Evolutionary conservation across 2,888 invertebrate genomes (phyloP), one percentile per base, ranked within the genome.

Genomic region (Osmoderma eremita): DNA sequence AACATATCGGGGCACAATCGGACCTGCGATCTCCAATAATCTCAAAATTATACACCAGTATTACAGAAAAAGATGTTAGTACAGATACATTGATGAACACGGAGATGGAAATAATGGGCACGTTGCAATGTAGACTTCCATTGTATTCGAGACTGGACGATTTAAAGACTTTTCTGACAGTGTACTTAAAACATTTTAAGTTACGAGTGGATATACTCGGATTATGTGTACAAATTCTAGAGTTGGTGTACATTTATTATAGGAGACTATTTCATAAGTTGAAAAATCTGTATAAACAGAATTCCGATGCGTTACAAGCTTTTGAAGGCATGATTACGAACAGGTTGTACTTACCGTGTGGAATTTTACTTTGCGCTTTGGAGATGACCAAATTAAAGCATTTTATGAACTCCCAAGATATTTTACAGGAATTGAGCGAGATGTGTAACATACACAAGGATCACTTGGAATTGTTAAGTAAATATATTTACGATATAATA

Each of bases 331-430:
- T 78, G 6, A 74, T 78, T 13, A 72, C 71, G 39, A 75, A 75
- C 54, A 74, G 76, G 65, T 74, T 78, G 36, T 80, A 77, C 68
- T 70, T 80, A 56, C 78, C 80, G 13, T 70, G 75, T 13, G 78
- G 77, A 5, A 75, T 80, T 66, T 69, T 79, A 51, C 65, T 78
- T 42, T 75, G 73, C 68, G 73, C 75, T 4, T 71, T 79, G 36
- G 73, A 71, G 51, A 68, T 74, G 13, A 77, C 78, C 1, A 75
- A 76, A 38, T 75, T 75, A 45, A 70, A 73, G n/a, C 71, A 76
- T 67, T 68, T 74, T 63, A 70, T 78, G 41, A 70, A 75, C 36
- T 48, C 76, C 15, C 68, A 67, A 13, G 48, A 65, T 45, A 71
- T 78, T 4, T 38, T 75, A 10, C 65, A 73, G 24, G 76, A 78